Evolutionary conservation across 2,113 vertebrate genomes (phyloP).

Genomic region (Hyla sarda): DNA sequence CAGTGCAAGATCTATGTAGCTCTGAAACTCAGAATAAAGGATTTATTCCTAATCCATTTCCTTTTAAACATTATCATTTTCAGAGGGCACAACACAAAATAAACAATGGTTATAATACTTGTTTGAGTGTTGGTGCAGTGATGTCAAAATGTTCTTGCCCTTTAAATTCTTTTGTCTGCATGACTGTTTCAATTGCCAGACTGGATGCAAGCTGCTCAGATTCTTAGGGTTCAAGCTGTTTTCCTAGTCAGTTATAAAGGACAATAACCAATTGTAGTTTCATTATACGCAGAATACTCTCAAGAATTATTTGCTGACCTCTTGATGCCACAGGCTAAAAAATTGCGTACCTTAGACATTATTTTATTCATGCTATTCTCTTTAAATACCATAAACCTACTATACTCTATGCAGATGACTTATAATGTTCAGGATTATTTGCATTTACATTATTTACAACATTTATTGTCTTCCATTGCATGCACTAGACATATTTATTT

Average conservation of each 20-base stretch:
- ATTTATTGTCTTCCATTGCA: not conserved
- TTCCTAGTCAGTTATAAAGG: not conserved
- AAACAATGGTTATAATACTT: not conserved
- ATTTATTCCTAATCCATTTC: not conserved
- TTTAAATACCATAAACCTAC: not conserved
- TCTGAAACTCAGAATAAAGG: not conserved
- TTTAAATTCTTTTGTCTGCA: conserved; percentile 5
- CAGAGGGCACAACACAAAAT: not conserved
- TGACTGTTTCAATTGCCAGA: conserved; percentile 6
- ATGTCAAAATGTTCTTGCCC: not conserved
- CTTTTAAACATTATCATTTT: not conserved
- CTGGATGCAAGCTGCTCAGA: not conserved
- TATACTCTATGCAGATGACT: not conserved
- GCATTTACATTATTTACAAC: no score
- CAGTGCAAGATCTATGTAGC: no score
- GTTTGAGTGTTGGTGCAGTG: not conserved
- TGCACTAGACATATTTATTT: conserved; percentile 1
- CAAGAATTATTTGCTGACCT: not conserved
- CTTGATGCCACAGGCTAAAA: not conserved
- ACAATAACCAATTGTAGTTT: conserved; percentile 7
- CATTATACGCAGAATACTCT: not conserved
- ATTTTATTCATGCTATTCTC: not conserved
- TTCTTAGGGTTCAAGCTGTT: not conserved
- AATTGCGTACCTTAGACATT: not conserved
- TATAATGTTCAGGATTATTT: not conserved